Percentiles rank a stretch among this genome's conserved stretches.
These are phyloP conservation scores for Rhabdomys dilectus DNA, from an alignment of 2,113 vertebrate species.

Conservation along the genomic window DNA sequence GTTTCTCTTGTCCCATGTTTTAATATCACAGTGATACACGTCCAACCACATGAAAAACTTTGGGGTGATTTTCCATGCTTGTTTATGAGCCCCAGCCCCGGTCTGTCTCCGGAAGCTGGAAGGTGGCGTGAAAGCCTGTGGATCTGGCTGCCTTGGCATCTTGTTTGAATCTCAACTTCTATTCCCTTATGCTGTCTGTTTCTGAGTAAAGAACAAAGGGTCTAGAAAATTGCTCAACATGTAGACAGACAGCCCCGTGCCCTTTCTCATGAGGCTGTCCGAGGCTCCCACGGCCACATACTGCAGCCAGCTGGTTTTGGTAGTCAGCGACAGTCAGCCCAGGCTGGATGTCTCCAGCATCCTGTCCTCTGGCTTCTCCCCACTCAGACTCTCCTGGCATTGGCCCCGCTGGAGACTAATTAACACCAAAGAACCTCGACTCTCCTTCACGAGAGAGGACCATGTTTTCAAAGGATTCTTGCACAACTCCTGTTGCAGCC, in stretches of 20 bases:
- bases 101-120: not conserved
- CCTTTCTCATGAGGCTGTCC: not conserved
- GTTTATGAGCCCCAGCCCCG: fast-evolving
- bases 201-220: not conserved
- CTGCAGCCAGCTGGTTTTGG: not conserved
- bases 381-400: too few relatives aligned
- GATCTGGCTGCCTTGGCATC: not conserved
- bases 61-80: fast-evolving
- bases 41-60: not conserved
- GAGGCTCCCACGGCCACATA: fast-evolving
- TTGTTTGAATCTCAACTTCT: not conserved
- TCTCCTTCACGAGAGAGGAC: not conserved
- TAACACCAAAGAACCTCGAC: fast-evolving
- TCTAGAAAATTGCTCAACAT: not conserved
- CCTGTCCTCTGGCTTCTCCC: not conserved
- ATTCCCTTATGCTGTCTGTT: not conserved
- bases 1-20: not conserved
- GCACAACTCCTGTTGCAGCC: too few relatives aligned
- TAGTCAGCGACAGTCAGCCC: fast-evolving
- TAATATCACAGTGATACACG: fast-evolving
- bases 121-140: fast-evolving
- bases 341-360: not conserved
- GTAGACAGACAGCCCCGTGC: not conserved
- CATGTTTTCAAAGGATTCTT: not conserved
- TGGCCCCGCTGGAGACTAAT: too few relatives aligned